Evolutionary conservation across 2,888 invertebrate species (phyloP).

Genomic region (Norana najaformis): DNA sequence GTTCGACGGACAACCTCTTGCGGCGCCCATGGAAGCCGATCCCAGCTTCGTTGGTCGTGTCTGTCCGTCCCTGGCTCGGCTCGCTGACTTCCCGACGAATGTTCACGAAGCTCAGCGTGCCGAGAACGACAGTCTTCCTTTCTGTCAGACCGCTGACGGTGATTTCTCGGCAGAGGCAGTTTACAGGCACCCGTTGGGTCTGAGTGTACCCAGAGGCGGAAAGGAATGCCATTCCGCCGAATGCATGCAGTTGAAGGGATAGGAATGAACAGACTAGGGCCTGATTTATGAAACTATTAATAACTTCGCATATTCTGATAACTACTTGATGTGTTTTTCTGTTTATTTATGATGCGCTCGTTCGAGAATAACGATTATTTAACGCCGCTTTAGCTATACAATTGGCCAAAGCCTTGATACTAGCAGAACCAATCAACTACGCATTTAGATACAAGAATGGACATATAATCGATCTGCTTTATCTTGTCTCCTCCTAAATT

Average conservation of each 20-base stretch:
- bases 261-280: not conserved
- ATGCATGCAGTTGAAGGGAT: not conserved
- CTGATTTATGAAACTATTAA: conserved; percentile 13
- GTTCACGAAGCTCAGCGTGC: not conserved
- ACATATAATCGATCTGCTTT: too few species aligned
- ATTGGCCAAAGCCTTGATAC: not conserved
- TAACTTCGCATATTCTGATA: not conserved
- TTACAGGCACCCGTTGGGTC: not conserved
- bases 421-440: not conserved
- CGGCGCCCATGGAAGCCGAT: not conserved
- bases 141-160: conserved; percentile 13
- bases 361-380: not conserved
- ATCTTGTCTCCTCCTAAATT: not conserved
- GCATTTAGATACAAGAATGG: not conserved
- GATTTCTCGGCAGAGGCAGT: conserved; percentile 7
- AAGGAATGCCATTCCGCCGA: not conserved
- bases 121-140: not conserved
- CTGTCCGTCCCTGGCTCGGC: conserved; percentile 1
- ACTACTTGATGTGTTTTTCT: not conserved
- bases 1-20: not conserved
- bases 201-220: not conserved
- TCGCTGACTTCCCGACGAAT: not conserved
- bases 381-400: not conserved
- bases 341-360: not conserved
- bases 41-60: not conserved